Evolutionary conservation across 2,888 invertebrate species (phyloP).

Genomic region (Baccha elongata): DNA sequence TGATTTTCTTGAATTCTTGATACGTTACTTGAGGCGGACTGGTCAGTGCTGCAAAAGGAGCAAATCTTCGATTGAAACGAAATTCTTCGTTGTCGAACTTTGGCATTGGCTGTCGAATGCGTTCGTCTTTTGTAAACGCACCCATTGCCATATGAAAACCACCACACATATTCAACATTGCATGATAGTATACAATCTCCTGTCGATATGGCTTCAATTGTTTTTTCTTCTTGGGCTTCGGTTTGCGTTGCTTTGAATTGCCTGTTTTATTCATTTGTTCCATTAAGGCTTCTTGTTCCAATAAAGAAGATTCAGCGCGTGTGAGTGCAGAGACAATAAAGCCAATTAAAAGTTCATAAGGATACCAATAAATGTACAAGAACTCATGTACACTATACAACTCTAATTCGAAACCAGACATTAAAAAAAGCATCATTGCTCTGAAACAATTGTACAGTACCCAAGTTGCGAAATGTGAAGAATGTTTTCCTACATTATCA

Average conservation of each 20-base stretch:
- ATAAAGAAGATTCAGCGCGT: slow-evolving; percentile 92
- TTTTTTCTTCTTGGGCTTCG: slow-evolving; percentile 83
- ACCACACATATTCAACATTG: slow-evolving; percentile 96
- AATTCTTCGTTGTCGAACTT: slow-evolving; percentile 97
- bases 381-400: slow-evolving; percentile 98
- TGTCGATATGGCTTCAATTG: slow-evolving; percentile 89
- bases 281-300: slow-evolving; percentile 88
- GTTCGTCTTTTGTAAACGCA: slow-evolving; percentile 94
- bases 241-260: slow-evolving; percentile 80
- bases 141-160: slow-evolving; percentile 98
- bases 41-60: slow-evolving; percentile 92
- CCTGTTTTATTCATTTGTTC: slow-evolving; percentile 80
- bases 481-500: slow-evolving; percentile 85
- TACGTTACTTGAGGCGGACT: slow-evolving; percentile 97
- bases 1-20: slow-evolving; percentile 92
- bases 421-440: slow-evolving; percentile 96
- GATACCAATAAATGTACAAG: slow-evolving; percentile 97
- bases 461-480: slow-evolving; percentile 88
- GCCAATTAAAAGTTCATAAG: slow-evolving; percentile 96
- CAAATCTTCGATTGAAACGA: slow-evolving; percentile 96
- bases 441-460: slow-evolving; percentile 95
- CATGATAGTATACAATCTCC: slow-evolving; percentile 95
- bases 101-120: slow-evolving; percentile 91
- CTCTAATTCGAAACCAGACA: slow-evolving; percentile 97
- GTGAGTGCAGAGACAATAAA: slow-evolving; percentile 96